Evolutionary conservation across 1,140 invertebrate species (phyloP).

Genomic region (Caenorhabditis briggsae): DNA sequence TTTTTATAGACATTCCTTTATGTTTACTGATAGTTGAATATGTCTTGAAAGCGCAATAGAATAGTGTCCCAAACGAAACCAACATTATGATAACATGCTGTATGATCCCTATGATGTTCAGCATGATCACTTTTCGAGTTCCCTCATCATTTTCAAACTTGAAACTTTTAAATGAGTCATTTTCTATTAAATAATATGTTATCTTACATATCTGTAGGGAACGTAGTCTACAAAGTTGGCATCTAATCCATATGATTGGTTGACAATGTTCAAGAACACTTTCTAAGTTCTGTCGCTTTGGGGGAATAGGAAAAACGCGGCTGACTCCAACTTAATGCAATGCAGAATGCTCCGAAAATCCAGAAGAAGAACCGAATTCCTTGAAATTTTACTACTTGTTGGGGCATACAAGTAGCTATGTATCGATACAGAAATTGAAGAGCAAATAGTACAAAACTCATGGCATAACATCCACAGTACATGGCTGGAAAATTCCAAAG

Average conservation of each 20-base stretch:
- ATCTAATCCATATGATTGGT: not conserved
- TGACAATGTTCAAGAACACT: not conserved
- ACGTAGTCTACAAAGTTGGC: not conserved
- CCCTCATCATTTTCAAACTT: not conserved
- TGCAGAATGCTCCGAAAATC: not conserved
- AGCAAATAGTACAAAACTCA: not conserved
- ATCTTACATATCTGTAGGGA: conserved; percentile 1
- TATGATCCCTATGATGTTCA: not conserved
- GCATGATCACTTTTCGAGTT: not conserved
- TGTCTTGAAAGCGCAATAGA: not conserved
- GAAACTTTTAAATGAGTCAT: not conserved
- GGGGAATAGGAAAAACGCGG: not conserved
- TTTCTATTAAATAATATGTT: too few species aligned
- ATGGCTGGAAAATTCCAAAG: not conserved
- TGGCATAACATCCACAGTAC: conserved; percentile 6
- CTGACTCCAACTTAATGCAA: not conserved
- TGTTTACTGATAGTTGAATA: not conserved
- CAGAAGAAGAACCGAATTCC: not conserved
- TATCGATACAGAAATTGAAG: not conserved
- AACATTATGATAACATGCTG: not conserved
- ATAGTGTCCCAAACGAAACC: not conserved
- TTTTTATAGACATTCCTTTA: not conserved
- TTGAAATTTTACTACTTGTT: not conserved
- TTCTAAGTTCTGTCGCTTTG: not conserved
- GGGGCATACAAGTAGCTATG: not conserved